A percentile compares a stretch with the other conserved stretches of the same genome.
Conservation (phyloP, 2,888 invertebrate genomes). For the Hydriomena furcata region DNA sequence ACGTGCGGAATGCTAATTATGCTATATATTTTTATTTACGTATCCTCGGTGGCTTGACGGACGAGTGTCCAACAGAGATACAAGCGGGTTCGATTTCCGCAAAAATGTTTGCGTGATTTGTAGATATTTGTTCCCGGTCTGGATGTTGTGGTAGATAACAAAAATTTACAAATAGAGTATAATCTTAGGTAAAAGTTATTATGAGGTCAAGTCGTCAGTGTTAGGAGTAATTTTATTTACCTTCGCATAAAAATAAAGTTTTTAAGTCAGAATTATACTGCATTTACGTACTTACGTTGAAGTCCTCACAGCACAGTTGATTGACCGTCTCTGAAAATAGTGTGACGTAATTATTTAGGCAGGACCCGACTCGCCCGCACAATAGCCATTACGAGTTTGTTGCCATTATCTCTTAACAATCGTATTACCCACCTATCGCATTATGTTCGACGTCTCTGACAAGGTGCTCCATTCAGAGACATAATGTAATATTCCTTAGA, state of each 20-base stretch:
- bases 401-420: constrained; percentile 45
- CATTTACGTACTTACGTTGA: constrained; percentile 1
- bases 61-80: too few relatives aligned
- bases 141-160: too few relatives aligned
- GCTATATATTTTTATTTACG: too few relatives aligned
- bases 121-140: too few relatives aligned
- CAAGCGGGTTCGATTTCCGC: too few relatives aligned
- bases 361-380: constrained; percentile 35
- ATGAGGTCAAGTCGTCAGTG: constrained; percentile 7
- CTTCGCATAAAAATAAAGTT: background rate
- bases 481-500: constrained; percentile 74
- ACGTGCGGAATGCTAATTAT: too few relatives aligned
- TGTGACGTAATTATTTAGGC: constrained; percentile 36
- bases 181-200: background rate
- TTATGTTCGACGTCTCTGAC: constrained; percentile 47
- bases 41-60: too few relatives aligned
- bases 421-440: constrained; percentile 41
- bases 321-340: constrained; percentile 8
- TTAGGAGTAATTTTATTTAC: constrained; percentile 5
- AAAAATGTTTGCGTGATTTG: too few relatives aligned
- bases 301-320: background rate
- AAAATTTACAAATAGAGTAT: constrained; percentile 1
- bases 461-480: constrained; percentile 55
- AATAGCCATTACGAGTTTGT: constrained; percentile 30
- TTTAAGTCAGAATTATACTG: background rate